Percentiles rank a stretch among this genome's conserved stretches.
Conservation (phyloP, 92 coral and sea anemone genomes). For the Zoanthus sociatus region DNA sequence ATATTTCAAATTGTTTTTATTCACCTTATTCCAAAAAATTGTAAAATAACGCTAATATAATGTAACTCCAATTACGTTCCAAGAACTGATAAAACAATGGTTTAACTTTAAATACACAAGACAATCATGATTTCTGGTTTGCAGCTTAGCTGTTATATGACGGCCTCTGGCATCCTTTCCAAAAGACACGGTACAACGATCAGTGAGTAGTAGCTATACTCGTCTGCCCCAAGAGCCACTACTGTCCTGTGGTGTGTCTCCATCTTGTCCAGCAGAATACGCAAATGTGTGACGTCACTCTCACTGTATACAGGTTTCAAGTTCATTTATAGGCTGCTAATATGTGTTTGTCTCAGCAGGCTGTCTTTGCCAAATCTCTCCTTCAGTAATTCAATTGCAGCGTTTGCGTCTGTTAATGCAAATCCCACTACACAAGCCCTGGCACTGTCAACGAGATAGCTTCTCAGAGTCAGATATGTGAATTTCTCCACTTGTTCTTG, state of each 20-base stretch:
- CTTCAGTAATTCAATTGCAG: neutral
- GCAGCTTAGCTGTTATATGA: neutral
- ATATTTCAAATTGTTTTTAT: no score
- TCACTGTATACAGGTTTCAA: neutral
- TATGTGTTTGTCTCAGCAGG: neutral
- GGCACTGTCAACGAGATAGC: slow-evolving; percentile 14
- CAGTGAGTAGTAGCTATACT: neutral
- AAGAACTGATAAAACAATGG: no score
- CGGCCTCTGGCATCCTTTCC: neutral
- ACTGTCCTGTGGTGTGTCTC: slow-evolving; percentile 33
- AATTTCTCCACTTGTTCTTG: neutral
- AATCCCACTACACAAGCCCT: slow-evolving; percentile 22
- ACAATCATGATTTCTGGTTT: no score
- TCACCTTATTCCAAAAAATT: no score
- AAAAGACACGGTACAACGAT: slow-evolving; percentile 1
- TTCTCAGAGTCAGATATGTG: neutral
- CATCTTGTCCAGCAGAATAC: neutral
- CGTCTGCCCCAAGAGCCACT: slow-evolving; percentile 24
- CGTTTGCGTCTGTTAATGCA: slow-evolving; percentile 13
- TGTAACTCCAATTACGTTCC: no score
- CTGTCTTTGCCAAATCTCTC: slow-evolving; percentile 7
- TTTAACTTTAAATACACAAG: no score
- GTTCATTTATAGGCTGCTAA: slow-evolving; percentile 8
- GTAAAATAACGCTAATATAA: no score
- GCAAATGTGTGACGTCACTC: neutral